A percentile compares a stretch with the other conserved stretches of the same genome.
These are phyloP conservation scores for Dipodomys ordii DNA, from an alignment of 2,113 vertebrate genomes.

Conservation along the genomic window DNA sequence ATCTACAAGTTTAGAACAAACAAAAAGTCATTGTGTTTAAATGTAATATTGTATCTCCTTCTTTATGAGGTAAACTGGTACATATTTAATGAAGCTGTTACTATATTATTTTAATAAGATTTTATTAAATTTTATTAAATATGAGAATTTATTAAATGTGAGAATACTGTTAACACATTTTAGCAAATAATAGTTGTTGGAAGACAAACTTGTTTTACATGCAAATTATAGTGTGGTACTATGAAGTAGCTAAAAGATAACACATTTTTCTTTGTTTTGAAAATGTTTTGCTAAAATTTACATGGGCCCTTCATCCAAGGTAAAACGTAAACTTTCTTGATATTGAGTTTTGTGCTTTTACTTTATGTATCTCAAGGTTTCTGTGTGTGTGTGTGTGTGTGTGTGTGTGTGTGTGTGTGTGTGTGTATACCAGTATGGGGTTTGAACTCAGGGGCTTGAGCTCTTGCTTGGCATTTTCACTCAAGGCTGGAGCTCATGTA, in stretches of 20 bases:
- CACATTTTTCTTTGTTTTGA: slow-evolving; percentile 5
- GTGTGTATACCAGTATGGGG: no score
- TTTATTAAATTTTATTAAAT: not conserved
- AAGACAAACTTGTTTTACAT: not conserved
- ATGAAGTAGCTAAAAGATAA: slow-evolving; percentile 25
- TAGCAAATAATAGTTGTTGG: no score
- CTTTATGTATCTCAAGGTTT: not conserved
- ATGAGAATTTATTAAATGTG: not conserved
- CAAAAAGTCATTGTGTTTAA: slow-evolving; percentile 18
- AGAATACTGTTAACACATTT: no score
- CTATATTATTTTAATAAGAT: slow-evolving; percentile 21
- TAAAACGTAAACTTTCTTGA: no score
- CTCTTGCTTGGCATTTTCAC: no score
- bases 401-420: no score
- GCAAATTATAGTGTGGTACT: not conserved
- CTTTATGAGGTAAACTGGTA: not conserved
- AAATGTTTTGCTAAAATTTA: slow-evolving; percentile 41
- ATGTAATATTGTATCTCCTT: not conserved
- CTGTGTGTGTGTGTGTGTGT: no score
- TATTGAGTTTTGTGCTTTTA: not conserved
- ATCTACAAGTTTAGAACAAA: slow-evolving; percentile 13
- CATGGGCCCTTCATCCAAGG: not conserved
- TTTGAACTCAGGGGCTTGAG: no score
- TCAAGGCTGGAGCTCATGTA: no score
- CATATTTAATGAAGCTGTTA: not conserved